Conservation (phyloP, 2,888 invertebrate species). For the Phragmatobia fuliginosa region DNA sequence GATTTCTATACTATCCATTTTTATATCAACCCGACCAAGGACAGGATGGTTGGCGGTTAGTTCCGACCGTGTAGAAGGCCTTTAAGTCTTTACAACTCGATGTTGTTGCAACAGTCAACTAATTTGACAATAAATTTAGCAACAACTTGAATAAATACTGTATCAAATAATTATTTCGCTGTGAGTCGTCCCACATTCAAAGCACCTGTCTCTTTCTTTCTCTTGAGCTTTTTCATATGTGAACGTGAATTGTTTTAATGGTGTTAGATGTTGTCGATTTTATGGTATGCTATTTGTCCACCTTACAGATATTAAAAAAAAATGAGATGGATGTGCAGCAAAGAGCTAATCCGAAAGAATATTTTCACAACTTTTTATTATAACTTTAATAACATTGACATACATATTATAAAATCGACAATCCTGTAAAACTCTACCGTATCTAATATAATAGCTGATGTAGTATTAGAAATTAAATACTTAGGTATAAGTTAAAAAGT, state of each 20-base stretch:
- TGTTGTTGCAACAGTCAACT: not conserved
- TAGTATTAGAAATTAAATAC: slow-evolving; percentile 20
- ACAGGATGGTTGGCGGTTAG: too few species aligned
- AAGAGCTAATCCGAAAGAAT: not conserved
- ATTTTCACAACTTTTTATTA: not conserved
- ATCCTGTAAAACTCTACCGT: slow-evolving; percentile 27
- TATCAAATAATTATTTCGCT: not conserved
- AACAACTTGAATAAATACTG: not conserved
- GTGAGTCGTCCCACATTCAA: slow-evolving; percentile 41
- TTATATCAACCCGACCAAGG: too few species aligned
- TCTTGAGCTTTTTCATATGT: slow-evolving; percentile 67
- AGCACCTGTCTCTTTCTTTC: slow-evolving; percentile 42
- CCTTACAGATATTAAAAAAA: not conserved
- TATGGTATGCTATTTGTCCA: slow-evolving; percentile 14
- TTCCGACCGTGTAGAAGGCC: too few species aligned
- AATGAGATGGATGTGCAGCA: not conserved
- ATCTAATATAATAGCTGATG: slow-evolving; percentile 27
- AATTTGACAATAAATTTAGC: too few species aligned
- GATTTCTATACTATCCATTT: too few species aligned
- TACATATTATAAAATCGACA: slow-evolving; percentile 25
- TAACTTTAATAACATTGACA: not conserved
- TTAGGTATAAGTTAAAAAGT: not conserved
- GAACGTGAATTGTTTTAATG: slow-evolving; percentile 54
- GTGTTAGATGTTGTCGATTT: slow-evolving; percentile 48
- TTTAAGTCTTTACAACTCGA: not conserved